These are phyloP conservation scores for Syrmaticus mikado DNA, from an alignment of 2,113 vertebrate species.

Conservation along the genomic window DNA sequence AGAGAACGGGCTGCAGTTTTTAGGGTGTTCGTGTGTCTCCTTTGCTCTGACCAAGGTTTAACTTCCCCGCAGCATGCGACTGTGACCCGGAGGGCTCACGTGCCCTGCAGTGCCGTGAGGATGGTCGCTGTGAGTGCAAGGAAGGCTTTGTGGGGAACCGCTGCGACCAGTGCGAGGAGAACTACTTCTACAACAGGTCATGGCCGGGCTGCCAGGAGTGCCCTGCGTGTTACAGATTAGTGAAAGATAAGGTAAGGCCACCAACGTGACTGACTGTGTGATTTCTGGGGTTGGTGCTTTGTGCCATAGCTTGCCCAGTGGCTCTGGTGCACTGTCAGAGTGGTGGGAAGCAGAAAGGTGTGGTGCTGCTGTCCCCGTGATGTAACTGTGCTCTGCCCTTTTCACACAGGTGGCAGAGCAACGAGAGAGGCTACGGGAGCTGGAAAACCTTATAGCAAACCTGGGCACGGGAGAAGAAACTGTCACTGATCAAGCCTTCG, in stretches of 20 bases:
- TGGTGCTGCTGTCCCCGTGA: not conserved
- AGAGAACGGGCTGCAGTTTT: not conserved
- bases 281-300: fast-evolving
- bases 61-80: slow-evolving; percentile 86
- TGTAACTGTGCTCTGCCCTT: not conserved
- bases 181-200: slow-evolving; percentile 97
- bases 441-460: slow-evolving; percentile 91
- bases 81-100: slow-evolving; percentile 91
- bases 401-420: slow-evolving; percentile 88
- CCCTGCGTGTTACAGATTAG: slow-evolving; percentile 93
- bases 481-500: slow-evolving; percentile 91
- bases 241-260: slow-evolving; percentile 90
- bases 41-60: not conserved
- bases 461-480: slow-evolving; percentile 85
- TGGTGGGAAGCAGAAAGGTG: not conserved
- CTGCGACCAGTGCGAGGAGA: slow-evolving; percentile 97
- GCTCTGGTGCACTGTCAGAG: fast-evolving
- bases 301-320: fast-evolving
- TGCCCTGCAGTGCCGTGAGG: slow-evolving; percentile 88
- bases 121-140: slow-evolving; percentile 88
- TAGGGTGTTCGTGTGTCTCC: not conserved
- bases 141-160: slow-evolving; percentile 93
- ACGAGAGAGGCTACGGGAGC: slow-evolving; percentile 88
- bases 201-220: slow-evolving; percentile 95
- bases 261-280: fast-evolving